phyloP scores from a whole-genome alignment of 2,888 invertebrate species.

The Mythimna albipuncta region DNA sequence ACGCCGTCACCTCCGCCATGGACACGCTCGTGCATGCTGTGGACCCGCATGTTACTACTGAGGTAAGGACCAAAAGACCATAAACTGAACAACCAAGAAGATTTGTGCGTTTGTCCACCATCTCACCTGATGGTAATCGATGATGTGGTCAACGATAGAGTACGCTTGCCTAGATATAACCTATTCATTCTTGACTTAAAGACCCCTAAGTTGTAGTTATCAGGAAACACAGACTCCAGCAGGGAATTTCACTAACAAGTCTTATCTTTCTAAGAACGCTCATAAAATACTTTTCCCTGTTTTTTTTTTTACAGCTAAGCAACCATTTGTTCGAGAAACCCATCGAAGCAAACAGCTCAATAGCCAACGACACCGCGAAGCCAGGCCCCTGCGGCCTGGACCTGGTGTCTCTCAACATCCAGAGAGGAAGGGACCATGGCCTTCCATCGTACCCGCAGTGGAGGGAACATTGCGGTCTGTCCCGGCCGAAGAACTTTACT shows the following conservation, averaged over 20 bases:
- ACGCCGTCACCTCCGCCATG: constrained; percentile 92
- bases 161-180: too few relatives aligned
- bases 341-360: constrained; percentile 68
- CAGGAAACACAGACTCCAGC: too few relatives aligned
- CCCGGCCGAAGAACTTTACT: constrained; percentile 91
- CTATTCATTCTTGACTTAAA: too few relatives aligned
- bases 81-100: too few relatives aligned
- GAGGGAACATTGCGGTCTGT: constrained; percentile 94
- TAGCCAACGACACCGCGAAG: constrained; percentile 46
- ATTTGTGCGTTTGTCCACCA: too few relatives aligned
- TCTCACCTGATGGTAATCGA: too few relatives aligned
- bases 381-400: constrained; percentile 93
- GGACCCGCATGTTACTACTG: constrained; percentile 91
- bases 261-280: background rate
- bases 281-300: background rate
- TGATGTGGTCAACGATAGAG: too few relatives aligned
- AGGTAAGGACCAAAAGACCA: constrained; percentile 89
- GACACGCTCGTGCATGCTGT: constrained; percentile 91
- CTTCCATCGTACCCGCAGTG: constrained; percentile 94
- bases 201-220: too few relatives aligned
- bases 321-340: constrained; percentile 92
- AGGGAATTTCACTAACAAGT: too few relatives aligned
- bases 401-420: constrained; percentile 96
- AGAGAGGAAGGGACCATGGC: constrained; percentile 97
- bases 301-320: constrained; percentile 90